A percentile compares a stretch with the other conserved stretches of the same genome.
These are phyloP conservation scores for Aurelia coerulea DNA, from an alignment of 30 jellyfish, hydroid and myxozoan species.

Conservation along the genomic window DNA sequence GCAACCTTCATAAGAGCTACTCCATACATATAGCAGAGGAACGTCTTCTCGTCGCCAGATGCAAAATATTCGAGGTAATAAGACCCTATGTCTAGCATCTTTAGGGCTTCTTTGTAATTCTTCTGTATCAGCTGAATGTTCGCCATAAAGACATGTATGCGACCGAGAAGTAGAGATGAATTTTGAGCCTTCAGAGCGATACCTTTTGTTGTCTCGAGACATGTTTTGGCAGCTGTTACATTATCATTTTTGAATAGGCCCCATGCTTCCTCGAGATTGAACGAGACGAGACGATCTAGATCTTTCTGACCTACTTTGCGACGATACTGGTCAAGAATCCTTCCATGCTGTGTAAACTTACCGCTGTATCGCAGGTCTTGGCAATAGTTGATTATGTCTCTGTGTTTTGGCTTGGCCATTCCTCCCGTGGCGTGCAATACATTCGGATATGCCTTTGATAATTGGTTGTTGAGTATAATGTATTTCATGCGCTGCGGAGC, in stretches of 20 bases:
- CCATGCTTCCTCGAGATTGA: constrained; percentile 1
- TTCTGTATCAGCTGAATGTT: not conserved
- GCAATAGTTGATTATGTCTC: not conserved
- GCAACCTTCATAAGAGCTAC: constrained; percentile 2
- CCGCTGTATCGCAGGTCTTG: constrained; percentile 14
- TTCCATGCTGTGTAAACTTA: not conserved
- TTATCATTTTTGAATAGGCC: not conserved
- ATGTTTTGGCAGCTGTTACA: not conserved
- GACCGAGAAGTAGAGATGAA: constrained; percentile 4
- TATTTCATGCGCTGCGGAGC: not conserved
- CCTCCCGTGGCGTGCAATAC: not conserved
- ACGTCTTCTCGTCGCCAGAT: constrained; percentile 16
- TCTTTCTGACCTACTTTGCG: not conserved
- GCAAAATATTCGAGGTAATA: not conserved
- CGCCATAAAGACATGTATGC: not conserved
- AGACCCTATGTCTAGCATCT: not conserved
- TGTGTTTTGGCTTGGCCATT: constrained; percentile 7
- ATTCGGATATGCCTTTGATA: not conserved
- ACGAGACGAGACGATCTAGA: not conserved
- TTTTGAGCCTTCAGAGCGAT: constrained; percentile 1
- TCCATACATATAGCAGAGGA: constrained; percentile 5
- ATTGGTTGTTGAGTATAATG: not conserved
- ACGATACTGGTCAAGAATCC: not conserved
- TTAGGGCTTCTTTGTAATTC: not conserved
- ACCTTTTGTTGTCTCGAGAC: not conserved